Evolutionary conservation across 2,113 vertebrate genomes (phyloP), one percentile per base, ranked within the genome.

Genomic region (Pitta sordida): DNA sequence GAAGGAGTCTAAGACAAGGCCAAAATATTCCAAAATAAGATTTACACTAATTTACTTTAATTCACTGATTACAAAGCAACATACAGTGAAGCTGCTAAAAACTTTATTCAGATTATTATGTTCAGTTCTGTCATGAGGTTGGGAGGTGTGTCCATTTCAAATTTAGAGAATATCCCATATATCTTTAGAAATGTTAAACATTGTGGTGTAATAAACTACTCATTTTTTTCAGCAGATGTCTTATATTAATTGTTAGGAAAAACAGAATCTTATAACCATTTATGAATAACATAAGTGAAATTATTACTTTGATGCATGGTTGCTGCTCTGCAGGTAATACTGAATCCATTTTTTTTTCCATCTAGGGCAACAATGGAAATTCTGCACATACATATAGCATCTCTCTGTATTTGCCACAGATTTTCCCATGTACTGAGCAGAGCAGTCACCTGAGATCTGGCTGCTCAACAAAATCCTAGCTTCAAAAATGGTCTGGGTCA

Each of bases 1-100:
- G 1, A 83, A 43, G 48, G 1, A 19, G 12, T 52, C 36, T 22
- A 30, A 32, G 34, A n/a, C 0, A 1, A 71, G 18, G 18, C 8
- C 18, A 39, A 67, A 75, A 22, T 71, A 36, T 48, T 86, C 21
- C 7, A 26, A 62, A 78, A 23, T 24, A 62, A 60, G 16, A 37
- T 78, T 82, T 32, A 48, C 52, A 49, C 27, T 12, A 75, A 27
- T 58, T 68, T 53, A 76, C 63, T 71, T 83, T 46, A 15, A 22
- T 80, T 49, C 36, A 73, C 22, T 67, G 32, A 4, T 82, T 78
- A 21, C 64, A 82, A 69, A 85, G 13, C 70, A 65, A 39, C 26
- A 21, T 24, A 32, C 5, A 58, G 32, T 21, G 69, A 82, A 81
- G 17, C 32, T 88, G 55, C 39, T 88, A 37, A 69, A 68, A 60